These are phyloP conservation scores for Odontophorus gujanensis DNA, from an alignment of 2,113 vertebrate genomes.

Conservation along the genomic window DNA sequence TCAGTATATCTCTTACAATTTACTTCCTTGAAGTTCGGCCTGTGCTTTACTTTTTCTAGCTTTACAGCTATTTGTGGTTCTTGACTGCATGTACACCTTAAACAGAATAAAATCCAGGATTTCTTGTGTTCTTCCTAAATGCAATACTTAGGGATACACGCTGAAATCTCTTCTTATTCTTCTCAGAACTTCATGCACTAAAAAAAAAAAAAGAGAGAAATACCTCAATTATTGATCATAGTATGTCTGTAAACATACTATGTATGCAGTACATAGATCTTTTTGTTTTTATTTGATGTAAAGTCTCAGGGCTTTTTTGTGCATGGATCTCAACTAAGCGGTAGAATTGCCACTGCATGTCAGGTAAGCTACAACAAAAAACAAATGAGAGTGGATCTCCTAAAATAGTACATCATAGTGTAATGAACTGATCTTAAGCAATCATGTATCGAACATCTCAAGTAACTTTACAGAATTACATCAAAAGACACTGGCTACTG, in stretches of 20 bases:
- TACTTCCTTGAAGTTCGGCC: neutral
- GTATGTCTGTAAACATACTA: too few species aligned
- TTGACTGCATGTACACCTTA: neutral
- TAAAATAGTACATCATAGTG: neutral
- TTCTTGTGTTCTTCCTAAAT: neutral
- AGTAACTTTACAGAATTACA: neutral
- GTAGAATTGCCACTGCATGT: neutral
- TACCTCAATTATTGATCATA: neutral
- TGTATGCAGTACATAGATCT: neutral
- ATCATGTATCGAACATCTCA: neutral
- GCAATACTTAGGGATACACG: neutral
- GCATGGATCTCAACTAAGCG: neutral
- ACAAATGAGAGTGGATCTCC: neutral
- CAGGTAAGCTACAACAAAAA: neutral
- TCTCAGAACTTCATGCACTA: neutral
- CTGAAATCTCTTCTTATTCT: neutral
- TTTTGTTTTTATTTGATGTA: neutral
- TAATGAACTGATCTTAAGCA: neutral
- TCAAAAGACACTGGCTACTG: conserved; percentile 14
- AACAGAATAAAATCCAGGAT: neutral
- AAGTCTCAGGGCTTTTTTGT: neutral
- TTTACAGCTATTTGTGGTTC: neutral
- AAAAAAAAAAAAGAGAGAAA: neutral
- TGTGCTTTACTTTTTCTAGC: neutral
- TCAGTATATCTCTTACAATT: neutral